These are phyloP conservation scores for Ceratotherium simum DNA, from an alignment of 2,113 vertebrate genomes.

Conservation along the genomic window DNA sequence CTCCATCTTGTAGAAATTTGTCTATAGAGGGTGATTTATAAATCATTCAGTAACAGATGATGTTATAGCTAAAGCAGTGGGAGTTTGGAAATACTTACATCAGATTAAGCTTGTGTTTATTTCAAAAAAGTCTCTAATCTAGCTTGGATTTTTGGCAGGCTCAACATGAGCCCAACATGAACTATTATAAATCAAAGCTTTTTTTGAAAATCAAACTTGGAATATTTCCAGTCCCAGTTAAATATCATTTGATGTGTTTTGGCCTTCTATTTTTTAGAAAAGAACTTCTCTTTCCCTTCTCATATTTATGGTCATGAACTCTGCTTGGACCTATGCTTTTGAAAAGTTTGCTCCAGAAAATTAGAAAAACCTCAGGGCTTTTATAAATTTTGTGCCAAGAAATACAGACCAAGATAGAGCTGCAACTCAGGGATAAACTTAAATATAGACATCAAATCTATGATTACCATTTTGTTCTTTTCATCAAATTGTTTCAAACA, in stretches of 20 bases:
- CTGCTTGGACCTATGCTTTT: conserved; percentile 60
- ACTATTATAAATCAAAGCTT: conserved; percentile 89
- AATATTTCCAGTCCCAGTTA: conserved; percentile 90
- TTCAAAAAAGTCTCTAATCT: conserved; percentile 92
- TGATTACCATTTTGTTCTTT: not conserved
- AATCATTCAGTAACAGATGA: conserved; percentile 92
- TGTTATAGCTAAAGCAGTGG: conserved; percentile 91
- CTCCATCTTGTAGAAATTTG: conserved; percentile 77
- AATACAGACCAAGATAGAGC: not conserved
- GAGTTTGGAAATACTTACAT: conserved; percentile 91
- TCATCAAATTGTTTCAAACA: conserved; percentile 53
- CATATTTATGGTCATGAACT: conserved; percentile 70
- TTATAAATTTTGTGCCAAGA: conserved; percentile 35
- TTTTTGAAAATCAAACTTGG: conserved; percentile 90
- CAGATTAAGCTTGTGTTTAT: conserved; percentile 90
- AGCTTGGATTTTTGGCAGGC: conserved; percentile 89
- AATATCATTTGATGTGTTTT: conserved; percentile 87
- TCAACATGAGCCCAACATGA: conserved; percentile 90
- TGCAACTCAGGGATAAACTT: not conserved
- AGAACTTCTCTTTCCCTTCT: conserved; percentile 67
- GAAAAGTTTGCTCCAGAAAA: conserved; percentile 67
- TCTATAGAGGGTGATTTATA: conserved; percentile 86
- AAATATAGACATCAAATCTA: conserved; percentile 24
- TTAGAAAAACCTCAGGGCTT: conserved; percentile 41
- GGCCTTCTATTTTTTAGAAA: conserved; percentile 73